Base-by-base conservation (phyloP, 1,140 invertebrate genomes). In the Pinna nobilis region DNA sequence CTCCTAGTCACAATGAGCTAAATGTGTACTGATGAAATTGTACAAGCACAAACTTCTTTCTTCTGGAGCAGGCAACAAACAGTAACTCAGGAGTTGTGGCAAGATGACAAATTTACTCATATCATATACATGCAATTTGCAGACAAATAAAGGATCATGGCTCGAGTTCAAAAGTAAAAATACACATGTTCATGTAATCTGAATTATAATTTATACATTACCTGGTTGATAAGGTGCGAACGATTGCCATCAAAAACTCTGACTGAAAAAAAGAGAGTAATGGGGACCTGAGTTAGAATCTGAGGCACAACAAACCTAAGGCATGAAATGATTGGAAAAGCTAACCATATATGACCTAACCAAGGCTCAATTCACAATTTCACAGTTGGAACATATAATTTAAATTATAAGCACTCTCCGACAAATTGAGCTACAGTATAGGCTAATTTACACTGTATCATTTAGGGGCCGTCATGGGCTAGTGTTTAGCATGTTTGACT, bases 161-260 rank as follows among this genome's bases (percentile, higher is more conserved):
- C 5, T 44, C 20, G 2, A 28, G 13, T n/a, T n/a, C n/a, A n/a
- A 70, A 15, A 20, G 20, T 33, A 18, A 49, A 3, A 57, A 59
- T 37, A 18, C 15, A 50, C 9, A 49, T 39, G 20, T 18, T 37
- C 4, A 15, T 23, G 23, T 64, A 30, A 63, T 33, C 15, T 55
- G 32, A n/a, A 49, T 30, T 5, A 28, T 37, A 32, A 13, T 30
- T 28, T 44, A 20, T 23, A 30, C 11, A 68, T 77, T 79, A 86
- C 86, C 86, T 87, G 50, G 84, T 79, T 41, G 84, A 85, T 39
- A 88, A 75, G n/a, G 84, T 86, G 53, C 82, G 78, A 2, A 88
- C 82, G 72, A 87, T 86, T 35, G 84, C 83, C 85, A 88, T 86
- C 75, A 99, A 91, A 75, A 98, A 91, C 61, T 95, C 95, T 90